Evolutionary conservation across 2,888 invertebrate genomes (phyloP).

Genomic region (Hypolimnas misippus): DNA sequence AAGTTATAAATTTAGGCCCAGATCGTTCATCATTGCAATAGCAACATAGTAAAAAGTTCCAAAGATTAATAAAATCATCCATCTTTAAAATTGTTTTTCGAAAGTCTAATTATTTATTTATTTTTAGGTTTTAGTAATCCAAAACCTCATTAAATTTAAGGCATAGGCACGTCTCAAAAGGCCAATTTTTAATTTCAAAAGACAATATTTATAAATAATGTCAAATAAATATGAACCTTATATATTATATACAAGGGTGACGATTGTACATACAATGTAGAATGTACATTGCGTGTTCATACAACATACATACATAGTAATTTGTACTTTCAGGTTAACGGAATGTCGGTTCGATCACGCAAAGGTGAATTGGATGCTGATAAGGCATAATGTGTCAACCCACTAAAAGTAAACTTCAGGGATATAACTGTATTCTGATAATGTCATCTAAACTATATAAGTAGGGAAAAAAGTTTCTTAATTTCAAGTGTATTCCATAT

Average conservation of each 20-base stretch:
- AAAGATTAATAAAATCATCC: neutral
- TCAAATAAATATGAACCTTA: neutral
- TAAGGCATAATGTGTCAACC: too few species aligned
- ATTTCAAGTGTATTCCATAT: too few species aligned
- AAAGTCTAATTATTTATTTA: neutral
- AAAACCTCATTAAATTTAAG: conserved; percentile 3
- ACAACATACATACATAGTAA: conserved; percentile 11
- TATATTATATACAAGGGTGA: neutral
- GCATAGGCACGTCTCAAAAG: neutral
- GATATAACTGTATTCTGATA: too few species aligned
- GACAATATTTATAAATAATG: too few species aligned
- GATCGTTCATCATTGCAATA: neutral
- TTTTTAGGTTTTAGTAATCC: neutral
- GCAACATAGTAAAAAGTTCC: neutral
- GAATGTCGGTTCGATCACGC: conserved; percentile 21
- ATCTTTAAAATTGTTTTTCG: neutral
- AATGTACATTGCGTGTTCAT: neutral
- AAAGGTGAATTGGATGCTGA: too few species aligned
- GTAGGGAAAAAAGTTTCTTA: too few species aligned
- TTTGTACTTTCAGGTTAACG: conserved; percentile 35
- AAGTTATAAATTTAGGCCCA: neutral
- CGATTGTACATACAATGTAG: neutral
- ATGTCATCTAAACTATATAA: too few species aligned
- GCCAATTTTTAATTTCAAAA: neutral
- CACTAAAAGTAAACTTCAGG: conserved; percentile 5